Evolutionary conservation across 2,113 vertebrate species (phyloP), one percentile per base, ranked within the genome.

Genomic region (Oryzias woworae): DNA sequence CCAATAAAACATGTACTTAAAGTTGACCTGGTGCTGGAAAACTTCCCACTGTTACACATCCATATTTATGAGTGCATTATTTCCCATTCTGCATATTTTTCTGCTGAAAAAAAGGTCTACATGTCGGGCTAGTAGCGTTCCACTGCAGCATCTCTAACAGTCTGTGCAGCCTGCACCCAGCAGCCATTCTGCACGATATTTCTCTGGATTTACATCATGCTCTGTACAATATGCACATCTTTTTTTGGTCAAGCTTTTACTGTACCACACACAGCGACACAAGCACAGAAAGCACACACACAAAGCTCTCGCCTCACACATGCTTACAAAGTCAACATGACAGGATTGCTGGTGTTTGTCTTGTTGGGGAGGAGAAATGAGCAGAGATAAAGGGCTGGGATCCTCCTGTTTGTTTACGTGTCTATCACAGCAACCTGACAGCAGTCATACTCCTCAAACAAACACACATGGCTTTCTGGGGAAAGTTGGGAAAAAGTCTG

Each of bases 391-490:
- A 82, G 53, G 69, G 69, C 69, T 54, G 69, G 71, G 79, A 82
- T 84, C 71, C 76, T 66, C 62, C 50, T 78, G 79, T 87, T 81
- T 84, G 82, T 78, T 78, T 84, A 59, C 28, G 63, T 77, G 79
- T 87, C 69, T 48, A 78, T 84, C 77, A 71, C 82, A 59, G 68
- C 52, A 62, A 53, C 75, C 77, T 78, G 85, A 78, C 77, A 78
- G 69, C 77, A 72, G 66, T 71, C 74, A 67, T 45, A 74, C 58
- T 74, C 69, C 14, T 66, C 67, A 84, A 82, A 82, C 72, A 82
- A 75, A 62, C 61, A 77, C 74, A 70, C 63, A 76, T 79, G 66
- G 73, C 65, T 84, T 59, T 68, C 3, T 52, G 65, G 66, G 60
- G 79, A 74, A 56, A 75, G 46, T 28, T 18, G 43, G 58, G 61